Conservation (phyloP, 30 jellyfish, hydroid and myxozoan species). For the Hydra vulgaris region DNA sequence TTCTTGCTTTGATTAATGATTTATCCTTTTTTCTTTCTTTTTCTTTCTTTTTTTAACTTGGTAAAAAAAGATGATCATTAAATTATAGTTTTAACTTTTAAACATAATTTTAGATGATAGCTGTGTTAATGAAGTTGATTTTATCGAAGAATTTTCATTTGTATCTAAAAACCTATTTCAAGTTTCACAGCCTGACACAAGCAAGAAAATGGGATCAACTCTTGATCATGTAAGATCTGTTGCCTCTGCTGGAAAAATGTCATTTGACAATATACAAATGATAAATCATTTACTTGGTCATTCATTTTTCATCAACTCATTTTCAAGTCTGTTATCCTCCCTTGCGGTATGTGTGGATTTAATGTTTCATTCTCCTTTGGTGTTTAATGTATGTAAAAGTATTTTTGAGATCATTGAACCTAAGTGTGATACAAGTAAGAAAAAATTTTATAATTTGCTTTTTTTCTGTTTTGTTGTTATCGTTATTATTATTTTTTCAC, state of each 20-base stretch:
- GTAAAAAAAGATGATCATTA: not conserved
- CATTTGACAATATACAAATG: slow-evolving; percentile 37
- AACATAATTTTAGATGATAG: not conserved
- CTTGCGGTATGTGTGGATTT: slow-evolving; percentile 27
- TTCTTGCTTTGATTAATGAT: not conserved
- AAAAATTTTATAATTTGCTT: not conserved
- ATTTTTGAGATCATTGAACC: slow-evolving; percentile 8
- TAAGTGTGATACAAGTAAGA: slow-evolving; percentile 8
- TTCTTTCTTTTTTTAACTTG: not conserved
- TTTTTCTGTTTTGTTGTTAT: not conserved
- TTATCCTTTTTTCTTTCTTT: not conserved
- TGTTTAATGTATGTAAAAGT: slow-evolving; percentile 12
- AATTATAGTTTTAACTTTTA: not conserved
- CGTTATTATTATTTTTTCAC: too few relatives aligned
- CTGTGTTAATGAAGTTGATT: slow-evolving; percentile 51
- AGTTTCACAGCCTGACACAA: slow-evolving; percentile 28
- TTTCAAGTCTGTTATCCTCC: not conserved
- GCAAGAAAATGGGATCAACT: slow-evolving; percentile 33
- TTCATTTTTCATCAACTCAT: slow-evolving; percentile 13
- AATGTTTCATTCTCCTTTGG: slow-evolving; percentile 20
- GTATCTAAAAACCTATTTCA: slow-evolving; percentile 26
- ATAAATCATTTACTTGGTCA: slow-evolving; percentile 43
- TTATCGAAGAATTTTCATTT: slow-evolving; percentile 35
- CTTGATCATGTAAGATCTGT: slow-evolving; percentile 65
- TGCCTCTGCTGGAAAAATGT: slow-evolving; percentile 85